Evolutionary conservation across 2,113 vertebrate species (phyloP).

Genomic region (Actinemys pallida): DNA sequence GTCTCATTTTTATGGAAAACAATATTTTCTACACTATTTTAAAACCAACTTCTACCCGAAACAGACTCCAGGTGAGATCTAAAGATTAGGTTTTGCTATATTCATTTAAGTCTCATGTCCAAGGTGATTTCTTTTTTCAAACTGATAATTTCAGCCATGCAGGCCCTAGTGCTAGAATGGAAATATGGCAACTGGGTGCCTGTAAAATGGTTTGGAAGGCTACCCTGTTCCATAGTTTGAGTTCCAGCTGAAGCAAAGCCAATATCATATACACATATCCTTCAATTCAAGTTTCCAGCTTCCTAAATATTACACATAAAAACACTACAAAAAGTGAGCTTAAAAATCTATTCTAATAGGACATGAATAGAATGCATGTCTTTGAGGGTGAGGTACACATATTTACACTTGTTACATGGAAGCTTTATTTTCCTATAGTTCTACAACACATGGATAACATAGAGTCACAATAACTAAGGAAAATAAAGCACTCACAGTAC

Average conservation of each 20-base stretch:
- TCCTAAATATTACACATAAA: background rate
- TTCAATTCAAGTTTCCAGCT: background rate
- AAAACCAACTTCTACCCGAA: background rate
- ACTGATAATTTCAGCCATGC: background rate
- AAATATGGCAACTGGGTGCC: background rate
- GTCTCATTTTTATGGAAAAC: accelerated
- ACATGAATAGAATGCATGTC: background rate
- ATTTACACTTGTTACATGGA: background rate
- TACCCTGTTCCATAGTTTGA: background rate
- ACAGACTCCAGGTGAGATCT: background rate
- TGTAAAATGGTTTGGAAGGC: accelerated
- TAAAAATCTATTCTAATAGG: background rate
- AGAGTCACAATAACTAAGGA: background rate
- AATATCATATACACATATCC: background rate
- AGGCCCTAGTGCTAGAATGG: background rate
- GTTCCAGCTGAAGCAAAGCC: background rate
- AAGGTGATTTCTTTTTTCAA: background rate
- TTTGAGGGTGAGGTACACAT: accelerated
- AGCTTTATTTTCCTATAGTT: background rate
- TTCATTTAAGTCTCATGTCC: background rate
- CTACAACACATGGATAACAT: background rate
- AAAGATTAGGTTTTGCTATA: background rate
- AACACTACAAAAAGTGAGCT: background rate
- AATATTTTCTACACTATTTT: background rate
- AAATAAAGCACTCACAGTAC: background rate